phyloP scores from a whole-genome alignment of 2,888 invertebrate species.

The Spilarctia lutea region DNA sequence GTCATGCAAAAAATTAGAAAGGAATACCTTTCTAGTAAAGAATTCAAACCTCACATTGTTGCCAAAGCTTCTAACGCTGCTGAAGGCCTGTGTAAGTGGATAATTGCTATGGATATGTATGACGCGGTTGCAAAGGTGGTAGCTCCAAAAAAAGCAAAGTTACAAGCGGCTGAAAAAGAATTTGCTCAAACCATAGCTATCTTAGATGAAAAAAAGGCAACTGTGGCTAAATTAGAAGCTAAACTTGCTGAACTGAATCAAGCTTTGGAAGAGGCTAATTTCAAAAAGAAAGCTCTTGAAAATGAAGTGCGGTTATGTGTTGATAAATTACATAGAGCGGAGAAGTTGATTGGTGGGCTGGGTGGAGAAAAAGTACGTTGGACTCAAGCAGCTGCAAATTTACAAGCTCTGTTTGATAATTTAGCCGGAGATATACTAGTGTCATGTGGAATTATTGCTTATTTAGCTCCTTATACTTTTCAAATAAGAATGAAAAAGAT shows the following conservation, averaged over 20 bases:
- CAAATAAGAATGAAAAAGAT: slow-evolving; percentile 88
- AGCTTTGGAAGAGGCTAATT: slow-evolving; percentile 88
- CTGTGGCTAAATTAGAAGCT: slow-evolving; percentile 92
- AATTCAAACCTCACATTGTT: slow-evolving; percentile 92
- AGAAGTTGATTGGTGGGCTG: slow-evolving; percentile 94
- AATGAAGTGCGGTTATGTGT: slow-evolving; percentile 93
- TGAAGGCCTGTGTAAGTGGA: slow-evolving; percentile 97
- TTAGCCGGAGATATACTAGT: slow-evolving; percentile 96
- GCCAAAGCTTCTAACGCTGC: slow-evolving; percentile 98
- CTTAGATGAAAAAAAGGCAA: slow-evolving; percentile 93
- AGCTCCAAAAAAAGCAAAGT: slow-evolving; percentile 94
- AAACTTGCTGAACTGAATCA: slow-evolving; percentile 91
- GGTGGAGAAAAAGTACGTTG: slow-evolving; percentile 96
- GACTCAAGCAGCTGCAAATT: slow-evolving; percentile 91
- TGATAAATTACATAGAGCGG: slow-evolving; percentile 94
- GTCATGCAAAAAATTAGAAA: slow-evolving; percentile 92
- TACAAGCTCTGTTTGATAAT: slow-evolving; percentile 92
- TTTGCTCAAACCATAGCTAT: slow-evolving; percentile 94
- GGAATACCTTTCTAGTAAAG: slow-evolving; percentile 91
- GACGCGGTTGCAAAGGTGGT: slow-evolving; percentile 94
- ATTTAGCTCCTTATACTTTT: slow-evolving; percentile 94
- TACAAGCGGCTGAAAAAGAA: slow-evolving; percentile 93
- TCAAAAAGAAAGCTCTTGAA: slow-evolving; percentile 90
- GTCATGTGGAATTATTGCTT: slow-evolving; percentile 95
- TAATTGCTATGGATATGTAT: slow-evolving; percentile 95